These are phyloP conservation scores for Aegithalos caudatus DNA, from an alignment of 2,113 vertebrate species.

Conservation along the genomic window DNA sequence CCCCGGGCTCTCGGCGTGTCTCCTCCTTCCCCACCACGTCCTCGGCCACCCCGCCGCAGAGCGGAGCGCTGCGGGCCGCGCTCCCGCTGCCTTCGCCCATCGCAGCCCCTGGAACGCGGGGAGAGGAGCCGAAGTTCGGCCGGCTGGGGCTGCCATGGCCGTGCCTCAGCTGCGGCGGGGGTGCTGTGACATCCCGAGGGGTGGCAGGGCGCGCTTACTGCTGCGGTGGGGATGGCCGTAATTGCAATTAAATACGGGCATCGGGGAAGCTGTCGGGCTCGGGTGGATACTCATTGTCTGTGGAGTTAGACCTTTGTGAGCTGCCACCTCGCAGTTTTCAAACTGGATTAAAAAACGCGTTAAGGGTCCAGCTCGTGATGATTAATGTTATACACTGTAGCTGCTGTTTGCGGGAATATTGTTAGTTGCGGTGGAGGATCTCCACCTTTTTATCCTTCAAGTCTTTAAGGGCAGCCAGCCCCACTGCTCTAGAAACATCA, in stretches of 20 bases:
- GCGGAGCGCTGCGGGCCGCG: neutral
- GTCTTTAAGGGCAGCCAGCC: constrained; percentile 19
- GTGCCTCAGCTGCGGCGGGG: neutral
- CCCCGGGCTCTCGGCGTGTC: neutral
- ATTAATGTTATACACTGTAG: neutral
- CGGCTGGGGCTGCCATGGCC: neutral
- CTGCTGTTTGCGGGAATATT: neutral
- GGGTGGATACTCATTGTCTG: neutral
- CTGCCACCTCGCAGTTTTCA: neutral
- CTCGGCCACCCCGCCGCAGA: neutral
- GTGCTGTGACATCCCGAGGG: neutral
- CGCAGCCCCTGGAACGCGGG: neutral
- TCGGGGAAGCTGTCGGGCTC: neutral
- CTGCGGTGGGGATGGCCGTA: neutral
- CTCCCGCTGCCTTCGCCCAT: neutral
- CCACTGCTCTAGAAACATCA: constrained; percentile 57
- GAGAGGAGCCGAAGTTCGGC: neutral
- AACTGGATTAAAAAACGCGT: neutral
- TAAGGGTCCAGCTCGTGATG: neutral
- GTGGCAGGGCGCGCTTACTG: neutral
- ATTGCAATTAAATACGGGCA: neutral
- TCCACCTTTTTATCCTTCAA: neutral
- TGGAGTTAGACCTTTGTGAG: neutral
- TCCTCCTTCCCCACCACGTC: constrained; percentile 25
- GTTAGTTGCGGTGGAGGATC: neutral